A percentile compares a stretch with the other conserved stretches of the same genome.
These are phyloP conservation scores for Ageneiosus marmoratus DNA, from an alignment of 2,113 vertebrate genomes.

Conservation along the genomic window DNA sequence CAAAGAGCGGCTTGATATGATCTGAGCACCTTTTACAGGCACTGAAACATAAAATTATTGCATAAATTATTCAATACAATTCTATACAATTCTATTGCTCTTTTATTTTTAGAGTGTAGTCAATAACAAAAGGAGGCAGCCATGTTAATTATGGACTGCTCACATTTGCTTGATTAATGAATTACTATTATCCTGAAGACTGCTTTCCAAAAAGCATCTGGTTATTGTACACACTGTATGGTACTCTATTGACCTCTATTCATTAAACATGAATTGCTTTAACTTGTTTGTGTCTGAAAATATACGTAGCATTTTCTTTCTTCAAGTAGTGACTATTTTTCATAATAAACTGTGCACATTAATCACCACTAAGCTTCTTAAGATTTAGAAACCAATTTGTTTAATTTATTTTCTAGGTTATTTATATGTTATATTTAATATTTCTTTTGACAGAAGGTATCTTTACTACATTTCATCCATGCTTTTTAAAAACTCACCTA, in stretches of 20 bases:
- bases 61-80: neutral
- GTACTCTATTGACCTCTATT: neutral
- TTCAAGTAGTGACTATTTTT: neutral
- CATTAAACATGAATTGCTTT: too few relatives aligned
- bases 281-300: neutral
- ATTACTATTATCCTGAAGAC: neutral
- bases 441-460: neutral
- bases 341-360: neutral
- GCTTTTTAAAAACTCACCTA: constrained; percentile 63
- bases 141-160: neutral
- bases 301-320: neutral
- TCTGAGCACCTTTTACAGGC: constrained; percentile 47
- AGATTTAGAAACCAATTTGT: too few relatives aligned
- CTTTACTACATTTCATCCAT: neutral
- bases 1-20: constrained; percentile 19
- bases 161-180: neutral
- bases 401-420: neutral
- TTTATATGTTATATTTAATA: too few relatives aligned
- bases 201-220: neutral
- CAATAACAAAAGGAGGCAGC: neutral
- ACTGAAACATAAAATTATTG: constrained; percentile 50
- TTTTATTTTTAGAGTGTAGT: neutral
- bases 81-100: neutral
- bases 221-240: neutral
- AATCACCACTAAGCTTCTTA: neutral